Evolutionary conservation across 1,140 invertebrate genomes (phyloP).

Genomic region (Scaptodrosophila lebanonensis): DNA sequence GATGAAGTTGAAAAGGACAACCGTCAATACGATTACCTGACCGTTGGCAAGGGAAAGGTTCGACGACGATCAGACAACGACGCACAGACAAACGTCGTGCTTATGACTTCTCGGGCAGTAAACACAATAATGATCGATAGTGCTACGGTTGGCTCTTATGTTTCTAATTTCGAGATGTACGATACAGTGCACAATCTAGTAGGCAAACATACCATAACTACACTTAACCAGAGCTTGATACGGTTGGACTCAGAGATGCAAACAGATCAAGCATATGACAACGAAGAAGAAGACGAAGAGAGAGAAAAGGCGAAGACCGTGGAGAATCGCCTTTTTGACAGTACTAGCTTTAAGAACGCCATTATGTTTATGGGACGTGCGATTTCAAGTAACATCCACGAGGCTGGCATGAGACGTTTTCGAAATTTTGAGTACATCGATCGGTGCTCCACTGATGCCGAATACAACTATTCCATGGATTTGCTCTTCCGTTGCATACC

Average conservation of each 20-base stretch:
- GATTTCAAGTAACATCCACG: constrained; percentile 44
- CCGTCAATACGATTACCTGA: constrained; percentile 82
- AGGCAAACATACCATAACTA: neutral
- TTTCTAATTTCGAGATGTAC: constrained; percentile 85
- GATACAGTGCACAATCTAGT: constrained; percentile 78
- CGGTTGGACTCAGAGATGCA: neutral
- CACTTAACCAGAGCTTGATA: neutral
- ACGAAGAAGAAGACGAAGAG: constrained; percentile 18
- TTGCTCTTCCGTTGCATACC: constrained; percentile 81
- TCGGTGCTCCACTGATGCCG: constrained; percentile 79
- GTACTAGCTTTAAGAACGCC: constrained; percentile 29
- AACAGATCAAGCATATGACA: neutral
- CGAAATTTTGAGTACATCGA: constrained; percentile 72
- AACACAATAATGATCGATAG: constrained; percentile 78
- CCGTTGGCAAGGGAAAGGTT: constrained; percentile 81
- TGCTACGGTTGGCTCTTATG: constrained; percentile 80
- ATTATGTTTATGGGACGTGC: constrained; percentile 47
- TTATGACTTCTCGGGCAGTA: constrained; percentile 81
- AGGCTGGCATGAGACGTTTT: constrained; percentile 46
- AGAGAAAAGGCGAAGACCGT: neutral
- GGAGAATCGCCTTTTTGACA: constrained; percentile 7
- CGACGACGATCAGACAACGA: constrained; percentile 82
- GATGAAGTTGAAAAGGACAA: constrained; percentile 80
- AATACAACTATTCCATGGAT: constrained; percentile 81
- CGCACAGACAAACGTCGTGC: constrained; percentile 81